Percentiles rank a stretch among this genome's conserved stretches.
phyloP scores from a whole-genome alignment of 2,888 invertebrate genomes.

The Eurois occulta region DNA sequence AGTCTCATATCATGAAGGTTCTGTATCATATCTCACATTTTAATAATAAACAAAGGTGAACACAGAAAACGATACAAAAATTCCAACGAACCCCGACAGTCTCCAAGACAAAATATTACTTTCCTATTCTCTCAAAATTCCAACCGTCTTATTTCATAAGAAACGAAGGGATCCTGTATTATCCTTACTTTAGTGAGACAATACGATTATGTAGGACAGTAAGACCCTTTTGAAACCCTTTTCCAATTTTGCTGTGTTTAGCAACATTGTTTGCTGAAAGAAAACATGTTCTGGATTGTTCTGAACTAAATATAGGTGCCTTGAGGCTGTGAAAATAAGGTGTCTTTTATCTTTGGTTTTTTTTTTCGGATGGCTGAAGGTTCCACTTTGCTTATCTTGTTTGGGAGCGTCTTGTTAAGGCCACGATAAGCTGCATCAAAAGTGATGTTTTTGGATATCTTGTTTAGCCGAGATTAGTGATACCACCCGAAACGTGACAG shows the following conservation, averaged over 20 bases:
- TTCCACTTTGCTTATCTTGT: slow-evolving; percentile 37
- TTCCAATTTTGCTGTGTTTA: slow-evolving; percentile 16
- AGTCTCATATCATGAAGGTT: not conserved
- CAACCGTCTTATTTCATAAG: slow-evolving; percentile 31
- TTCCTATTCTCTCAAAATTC: slow-evolving; percentile 35
- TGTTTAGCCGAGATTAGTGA: slow-evolving; percentile 43
- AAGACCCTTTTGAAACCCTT: slow-evolving; percentile 32
- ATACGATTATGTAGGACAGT: slow-evolving; percentile 41
- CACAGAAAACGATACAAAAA: not conserved
- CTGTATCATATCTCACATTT: not conserved
- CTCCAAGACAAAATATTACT: slow-evolving; percentile 28
- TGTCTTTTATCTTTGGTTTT: slow-evolving; percentile 21
- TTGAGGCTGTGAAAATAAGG: slow-evolving; percentile 14
- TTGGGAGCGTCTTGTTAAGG: slow-evolving; percentile 4
- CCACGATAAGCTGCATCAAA: not conserved
- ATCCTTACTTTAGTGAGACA: slow-evolving; percentile 24
- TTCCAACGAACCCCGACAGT: not conserved
- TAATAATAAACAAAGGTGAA: slow-evolving; percentile 20
- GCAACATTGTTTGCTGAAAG: slow-evolving; percentile 22
- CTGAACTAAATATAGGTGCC: slow-evolving; percentile 22
- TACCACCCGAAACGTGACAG: not conserved
- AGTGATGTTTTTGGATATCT: slow-evolving; percentile 1
- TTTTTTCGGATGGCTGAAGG: not conserved
- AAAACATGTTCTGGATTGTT: slow-evolving; percentile 16
- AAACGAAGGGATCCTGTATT: slow-evolving; percentile 20